These are phyloP conservation scores for Crocodylus rhombifer DNA, from an alignment of 2,797 vertebrate species.

Conservation along the genomic window DNA sequence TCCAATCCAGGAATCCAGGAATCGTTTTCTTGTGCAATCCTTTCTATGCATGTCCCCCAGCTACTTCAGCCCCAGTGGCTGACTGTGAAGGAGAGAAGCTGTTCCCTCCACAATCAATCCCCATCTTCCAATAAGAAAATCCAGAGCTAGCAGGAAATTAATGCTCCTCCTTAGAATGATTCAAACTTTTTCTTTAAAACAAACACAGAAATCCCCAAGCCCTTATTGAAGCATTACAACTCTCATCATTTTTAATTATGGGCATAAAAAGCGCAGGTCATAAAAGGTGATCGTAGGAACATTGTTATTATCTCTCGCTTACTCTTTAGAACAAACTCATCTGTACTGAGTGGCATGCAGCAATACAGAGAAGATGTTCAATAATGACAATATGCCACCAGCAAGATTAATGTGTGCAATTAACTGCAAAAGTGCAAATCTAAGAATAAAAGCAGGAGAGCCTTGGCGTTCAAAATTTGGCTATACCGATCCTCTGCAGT, in stretches of 20 bases:
- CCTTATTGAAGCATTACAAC: neutral
- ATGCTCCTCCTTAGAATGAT: neutral
- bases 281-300: neutral
- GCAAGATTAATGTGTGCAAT: conserved; percentile 58
- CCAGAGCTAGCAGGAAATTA: neutral
- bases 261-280: neutral
- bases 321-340: conserved; percentile 42
- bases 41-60: too few species aligned
- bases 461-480: conserved; percentile 2
- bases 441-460: neutral
- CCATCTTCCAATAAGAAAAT: neutral
- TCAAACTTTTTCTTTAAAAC: neutral
- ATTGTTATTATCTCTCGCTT: conserved; percentile 19
- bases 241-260: conserved; percentile 24
- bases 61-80: too few species aligned
- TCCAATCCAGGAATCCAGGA: too few species aligned
- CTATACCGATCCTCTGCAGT: neutral
- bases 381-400: conserved; percentile 45
- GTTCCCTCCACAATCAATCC: neutral
- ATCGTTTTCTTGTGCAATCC: too few species aligned
- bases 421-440: conserved; percentile 19
- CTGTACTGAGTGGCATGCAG: neutral
- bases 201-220: neutral
- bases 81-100: neutral
- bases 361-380: conserved; percentile 29